phyloP scores from a whole-genome alignment of 2,113 vertebrate species.

The Apaloderma vittatum region DNA sequence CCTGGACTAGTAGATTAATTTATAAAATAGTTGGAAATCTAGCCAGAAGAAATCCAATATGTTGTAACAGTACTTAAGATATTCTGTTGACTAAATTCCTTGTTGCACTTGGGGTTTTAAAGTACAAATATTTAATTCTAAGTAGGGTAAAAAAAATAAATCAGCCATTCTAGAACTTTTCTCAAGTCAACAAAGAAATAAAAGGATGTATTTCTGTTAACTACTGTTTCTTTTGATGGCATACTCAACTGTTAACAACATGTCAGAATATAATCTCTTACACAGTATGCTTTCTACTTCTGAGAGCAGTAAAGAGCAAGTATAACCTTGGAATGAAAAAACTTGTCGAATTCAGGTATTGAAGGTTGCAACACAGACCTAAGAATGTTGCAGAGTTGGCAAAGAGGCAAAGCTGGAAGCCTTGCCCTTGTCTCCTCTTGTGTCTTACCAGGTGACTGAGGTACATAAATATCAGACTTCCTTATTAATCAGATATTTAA shows the following conservation, averaged over 20 bases:
- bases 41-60: background rate
- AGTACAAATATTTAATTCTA: background rate
- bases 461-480: background rate
- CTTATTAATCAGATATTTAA: background rate
- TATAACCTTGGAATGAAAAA: background rate
- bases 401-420: background rate
- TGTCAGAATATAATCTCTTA: background rate
- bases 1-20: background rate
- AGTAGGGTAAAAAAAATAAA: background rate
- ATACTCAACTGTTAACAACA: background rate
- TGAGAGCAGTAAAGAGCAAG: background rate
- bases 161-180: background rate
- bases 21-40: background rate
- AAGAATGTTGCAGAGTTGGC: background rate
- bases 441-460: background rate
- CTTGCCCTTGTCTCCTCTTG: background rate
- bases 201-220: background rate
- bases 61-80: background rate
- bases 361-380: accelerated
- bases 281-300: background rate
- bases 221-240: background rate
- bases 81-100: background rate
- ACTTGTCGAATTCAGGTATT: background rate
- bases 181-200: background rate
- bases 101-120: background rate